Percentiles rank a stretch among this genome's conserved stretches.
phyloP scores from a whole-genome alignment of 2,888 invertebrate species.

The Aleiodes alternator region DNA sequence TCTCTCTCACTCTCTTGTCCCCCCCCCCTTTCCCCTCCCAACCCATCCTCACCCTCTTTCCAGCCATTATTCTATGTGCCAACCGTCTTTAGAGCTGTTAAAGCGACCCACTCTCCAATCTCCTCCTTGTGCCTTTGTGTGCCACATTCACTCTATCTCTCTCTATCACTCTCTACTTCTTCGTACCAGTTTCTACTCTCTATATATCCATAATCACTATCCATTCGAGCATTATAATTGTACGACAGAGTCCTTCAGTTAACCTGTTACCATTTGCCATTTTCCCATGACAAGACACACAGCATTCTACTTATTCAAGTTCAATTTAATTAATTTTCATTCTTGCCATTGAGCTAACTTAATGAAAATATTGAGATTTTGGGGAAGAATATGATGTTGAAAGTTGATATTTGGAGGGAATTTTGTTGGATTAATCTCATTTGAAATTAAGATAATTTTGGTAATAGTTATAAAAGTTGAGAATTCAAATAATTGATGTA shows the following conservation, averaged over 20 bases:
- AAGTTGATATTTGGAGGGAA: too few species aligned
- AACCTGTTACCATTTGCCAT: constrained; percentile 36
- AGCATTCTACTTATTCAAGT: background rate
- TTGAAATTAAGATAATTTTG: too few species aligned
- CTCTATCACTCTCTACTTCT: constrained; percentile 33
- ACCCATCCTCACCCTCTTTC: constrained; percentile 1
- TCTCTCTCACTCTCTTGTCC: background rate
- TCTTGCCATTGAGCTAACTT: too few species aligned
- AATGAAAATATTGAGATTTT: too few species aligned
- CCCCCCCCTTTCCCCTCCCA: background rate
- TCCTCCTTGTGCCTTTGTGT: constrained; percentile 21
- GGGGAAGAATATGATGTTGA: too few species aligned
- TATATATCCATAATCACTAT: constrained; percentile 61
- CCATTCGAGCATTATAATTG: constrained; percentile 62
- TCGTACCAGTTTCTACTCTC: constrained; percentile 23
- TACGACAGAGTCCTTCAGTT: constrained; percentile 54
- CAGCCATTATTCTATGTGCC: constrained; percentile 68
- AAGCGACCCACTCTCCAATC: constrained; percentile 60
- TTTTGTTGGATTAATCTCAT: too few species aligned
- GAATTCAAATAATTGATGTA: too few species aligned
- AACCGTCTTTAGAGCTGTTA: constrained; percentile 68
- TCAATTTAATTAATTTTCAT: too few species aligned
- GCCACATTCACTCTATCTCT: constrained; percentile 37
- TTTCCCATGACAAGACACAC: background rate
- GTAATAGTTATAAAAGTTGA: too few species aligned